A percentile compares a stretch with the other conserved stretches of the same genome.
phyloP scores from a whole-genome alignment of 2,888 invertebrate genomes.

The Dynastes maya region DNA sequence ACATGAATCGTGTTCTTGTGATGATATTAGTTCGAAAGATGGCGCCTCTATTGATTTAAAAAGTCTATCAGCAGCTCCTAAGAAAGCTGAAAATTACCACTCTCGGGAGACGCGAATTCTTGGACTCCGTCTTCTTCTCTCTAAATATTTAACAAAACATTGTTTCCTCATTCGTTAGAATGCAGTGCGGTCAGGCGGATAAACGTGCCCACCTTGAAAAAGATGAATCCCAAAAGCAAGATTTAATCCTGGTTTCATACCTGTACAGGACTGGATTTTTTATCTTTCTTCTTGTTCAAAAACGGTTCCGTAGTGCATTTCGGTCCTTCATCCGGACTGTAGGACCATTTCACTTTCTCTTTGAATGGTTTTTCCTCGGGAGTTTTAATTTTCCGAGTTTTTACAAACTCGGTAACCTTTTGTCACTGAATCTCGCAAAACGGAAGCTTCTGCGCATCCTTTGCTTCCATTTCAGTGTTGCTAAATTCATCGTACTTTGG shows the following conservation, averaged over 20 bases:
- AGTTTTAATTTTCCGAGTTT: conserved; percentile 71
- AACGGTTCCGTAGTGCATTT: conserved; percentile 69
- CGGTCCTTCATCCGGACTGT: conserved; percentile 70
- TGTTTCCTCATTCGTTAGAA: conserved; percentile 33
- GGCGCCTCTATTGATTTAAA: conserved; percentile 47
- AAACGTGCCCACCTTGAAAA: conserved; percentile 19
- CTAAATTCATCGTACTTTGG: conserved; percentile 78
- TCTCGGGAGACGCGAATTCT: conserved; percentile 22
- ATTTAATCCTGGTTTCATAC: conserved; percentile 61
- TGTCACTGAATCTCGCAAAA: conserved; percentile 86
- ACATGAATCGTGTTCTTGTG: conserved; percentile 43
- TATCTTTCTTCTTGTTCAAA: conserved; percentile 67
- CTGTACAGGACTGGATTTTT: conserved; percentile 68
- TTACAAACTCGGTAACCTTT: conserved; percentile 74
- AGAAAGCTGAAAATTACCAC: conserved; percentile 45
- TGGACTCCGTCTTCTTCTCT: conserved; percentile 27
- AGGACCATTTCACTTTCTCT: conserved; percentile 69
- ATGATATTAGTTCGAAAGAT: conserved; percentile 43
- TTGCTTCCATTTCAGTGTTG: conserved; percentile 74
- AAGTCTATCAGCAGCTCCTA: conserved; percentile 49
- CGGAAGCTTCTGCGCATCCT: conserved; percentile 79
- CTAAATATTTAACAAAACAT: conserved; percentile 43
- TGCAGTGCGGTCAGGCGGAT: conserved; percentile 21
- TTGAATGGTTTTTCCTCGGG: conserved; percentile 68
- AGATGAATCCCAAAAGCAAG: conserved; percentile 38